A percentile compares a stretch with the other conserved stretches of the same genome.
Evolutionary conservation across 53 echinoderm and acorn worm genomes (phyloP).

Genomic region (Holothuria scabra): DNA sequence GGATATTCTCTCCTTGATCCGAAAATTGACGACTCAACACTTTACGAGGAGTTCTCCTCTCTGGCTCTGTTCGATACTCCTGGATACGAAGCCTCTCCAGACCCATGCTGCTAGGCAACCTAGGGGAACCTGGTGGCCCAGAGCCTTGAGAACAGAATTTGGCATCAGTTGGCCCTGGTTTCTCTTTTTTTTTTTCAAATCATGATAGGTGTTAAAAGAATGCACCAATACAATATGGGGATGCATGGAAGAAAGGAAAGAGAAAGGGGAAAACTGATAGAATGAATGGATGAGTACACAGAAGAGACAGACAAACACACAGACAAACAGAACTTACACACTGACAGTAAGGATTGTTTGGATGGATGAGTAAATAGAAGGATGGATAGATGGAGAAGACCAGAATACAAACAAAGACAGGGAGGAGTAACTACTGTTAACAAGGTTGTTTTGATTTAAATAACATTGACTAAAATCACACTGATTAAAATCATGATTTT

Average conservation of each 20-base stretch:
- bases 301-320: conserved; percentile 9
- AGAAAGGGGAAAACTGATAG: no score
- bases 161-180: conserved; percentile 32
- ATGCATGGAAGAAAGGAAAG: no score
- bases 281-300: not conserved
- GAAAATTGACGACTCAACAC: conserved; percentile 85
- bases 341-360: no score
- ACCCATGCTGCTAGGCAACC: conserved; percentile 54
- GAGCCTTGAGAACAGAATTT: conserved; percentile 42
- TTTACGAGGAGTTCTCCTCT: conserved; percentile 78
- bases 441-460: no score
- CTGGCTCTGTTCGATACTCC: conserved; percentile 91
- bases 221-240: not conserved
- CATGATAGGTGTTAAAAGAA: no score
- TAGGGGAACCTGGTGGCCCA: conserved; percentile 49
- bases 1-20: conserved; percentile 63
- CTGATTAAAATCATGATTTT: no score
- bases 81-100: conserved; percentile 84
- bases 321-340: not conserved
- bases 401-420: no score
- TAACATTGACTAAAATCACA: no score
- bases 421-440: no score
- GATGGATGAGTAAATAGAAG: no score
- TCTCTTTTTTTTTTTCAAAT: conserved; percentile 24
- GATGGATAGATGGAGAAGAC: no score